Percentiles rank a stretch among this genome's conserved stretches.
phyloP scores from a whole-genome alignment of 2,113 vertebrate genomes.

The Gallinago paraguaiae region DNA sequence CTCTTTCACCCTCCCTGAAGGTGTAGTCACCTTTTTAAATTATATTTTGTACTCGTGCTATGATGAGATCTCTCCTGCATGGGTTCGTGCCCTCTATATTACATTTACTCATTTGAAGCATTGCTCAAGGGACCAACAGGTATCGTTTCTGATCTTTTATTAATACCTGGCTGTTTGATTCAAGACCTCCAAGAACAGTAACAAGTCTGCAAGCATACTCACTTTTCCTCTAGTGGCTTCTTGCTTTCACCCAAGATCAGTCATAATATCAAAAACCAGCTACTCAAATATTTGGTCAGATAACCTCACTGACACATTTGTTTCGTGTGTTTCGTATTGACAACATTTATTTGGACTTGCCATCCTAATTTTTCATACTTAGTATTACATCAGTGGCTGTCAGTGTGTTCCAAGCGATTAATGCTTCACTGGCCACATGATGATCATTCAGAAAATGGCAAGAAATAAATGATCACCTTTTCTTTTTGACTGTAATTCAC shows the following conservation, averaged over 20 bases:
- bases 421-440: not conserved
- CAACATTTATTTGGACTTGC: not conserved
- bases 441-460: not conserved
- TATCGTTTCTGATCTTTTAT: not conserved
- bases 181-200: not conserved
- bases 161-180: not conserved
- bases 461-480: not conserved
- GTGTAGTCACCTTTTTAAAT: not conserved
- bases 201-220: not conserved
- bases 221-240: not conserved
- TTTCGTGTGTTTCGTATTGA: not conserved
- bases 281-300: not conserved
- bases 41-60: not conserved
- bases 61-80: not conserved
- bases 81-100: not conserved
- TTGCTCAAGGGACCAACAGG: not conserved
- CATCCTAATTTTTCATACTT: conserved; percentile 21
- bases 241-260: not conserved
- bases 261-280: not conserved
- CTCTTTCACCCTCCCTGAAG: not conserved
- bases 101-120: not conserved
- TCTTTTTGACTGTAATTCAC: not conserved
- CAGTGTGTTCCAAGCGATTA: not conserved
- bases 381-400: not conserved
- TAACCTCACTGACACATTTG: not conserved